phyloP scores from a whole-genome alignment of 2,113 vertebrate species.

The Pterocles burchelli region DNA sequence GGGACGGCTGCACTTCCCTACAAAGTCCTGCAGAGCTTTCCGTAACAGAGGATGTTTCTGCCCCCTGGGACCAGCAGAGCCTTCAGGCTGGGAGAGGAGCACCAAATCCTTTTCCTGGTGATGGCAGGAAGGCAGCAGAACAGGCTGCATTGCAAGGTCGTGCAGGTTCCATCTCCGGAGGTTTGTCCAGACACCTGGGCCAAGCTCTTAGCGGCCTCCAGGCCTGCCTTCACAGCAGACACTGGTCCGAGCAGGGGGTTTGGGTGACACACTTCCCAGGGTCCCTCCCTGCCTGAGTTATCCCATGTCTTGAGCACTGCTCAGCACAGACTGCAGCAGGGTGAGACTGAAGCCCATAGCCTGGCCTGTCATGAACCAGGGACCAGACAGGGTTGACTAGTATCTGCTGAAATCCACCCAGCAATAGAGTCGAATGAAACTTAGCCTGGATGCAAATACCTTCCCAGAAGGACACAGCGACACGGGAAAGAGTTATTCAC shows the following conservation, averaged over 20 bases:
- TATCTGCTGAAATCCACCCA: background rate
- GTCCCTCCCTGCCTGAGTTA: fast-evolving
- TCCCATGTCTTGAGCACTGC: fast-evolving
- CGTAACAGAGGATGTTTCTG: fast-evolving
- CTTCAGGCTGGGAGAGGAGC: background rate
- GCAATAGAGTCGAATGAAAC: no score
- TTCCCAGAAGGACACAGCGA: fast-evolving
- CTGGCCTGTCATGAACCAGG: no score
- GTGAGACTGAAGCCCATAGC: fast-evolving
- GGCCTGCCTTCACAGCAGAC: background rate
- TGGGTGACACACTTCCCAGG: fast-evolving
- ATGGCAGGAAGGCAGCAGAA: no score
- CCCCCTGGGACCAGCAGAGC: no score
- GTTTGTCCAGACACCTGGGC: fast-evolving
- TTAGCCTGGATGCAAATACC: background rate
- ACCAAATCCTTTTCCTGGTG: fast-evolving
- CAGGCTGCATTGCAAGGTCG: fast-evolving
- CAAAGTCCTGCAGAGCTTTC: fast-evolving
- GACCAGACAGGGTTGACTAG: background rate
- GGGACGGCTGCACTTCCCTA: fast-evolving
- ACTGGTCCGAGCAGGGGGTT: fast-evolving
- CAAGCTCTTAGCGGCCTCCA: background rate
- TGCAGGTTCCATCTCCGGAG: fast-evolving
- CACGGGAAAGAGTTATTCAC: background rate
- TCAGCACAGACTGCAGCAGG: no score